Evolutionary conservation across 2,113 vertebrate genomes (phyloP), one percentile per base, ranked within the genome.

Genomic region (Alectura lathami): DNA sequence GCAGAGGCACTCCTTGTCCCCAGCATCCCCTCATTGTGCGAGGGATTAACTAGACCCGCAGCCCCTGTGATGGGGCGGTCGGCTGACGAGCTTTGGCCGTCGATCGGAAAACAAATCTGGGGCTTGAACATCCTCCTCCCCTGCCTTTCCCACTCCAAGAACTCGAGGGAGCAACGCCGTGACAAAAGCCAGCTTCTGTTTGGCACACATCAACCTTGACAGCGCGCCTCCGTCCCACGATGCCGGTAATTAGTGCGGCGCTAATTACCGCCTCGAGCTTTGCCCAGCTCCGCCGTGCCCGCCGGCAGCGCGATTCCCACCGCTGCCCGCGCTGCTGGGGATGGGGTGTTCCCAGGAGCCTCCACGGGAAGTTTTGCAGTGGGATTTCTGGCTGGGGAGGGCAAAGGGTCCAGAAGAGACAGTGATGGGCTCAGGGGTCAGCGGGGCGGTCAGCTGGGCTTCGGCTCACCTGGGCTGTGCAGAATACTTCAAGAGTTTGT

Each of bases 141-240:
- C 72, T 30, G 62, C 54, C 47, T 81, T 67, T 77, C 66, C 66
- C 62, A 2, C 72, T 43, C 24, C 68, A 18, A 34, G 64, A 80
- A 38, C 68, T 88, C 47, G 1, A 32, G 86, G 32, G 78, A 95
- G 83, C 63, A 38, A 12, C 22, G 1, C 29, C 27, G 40, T 24
- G 60, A 43, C 56, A 59, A 88, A 95, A 94, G 21, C 4, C 92
- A 27, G 51, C 86, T 81, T 89, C 75, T 96, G 93, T 93, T 83
- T 3, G 12, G 82, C 64, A 60, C 83, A n/a, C 14, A 1, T 88
- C 88, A 75, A 69, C 20, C 93, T 73, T 86, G 85, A 62, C 91
- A 6, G 67, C 3, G 38, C 12, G 1, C 5, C 59, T 30, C 60
- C 22, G 51, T 9, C 72, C 86, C 77, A 0, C 83, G 15, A 26